Base-by-base conservation (phyloP, 2,113 vertebrate species). In the Lichenostomus cassidix region DNA sequence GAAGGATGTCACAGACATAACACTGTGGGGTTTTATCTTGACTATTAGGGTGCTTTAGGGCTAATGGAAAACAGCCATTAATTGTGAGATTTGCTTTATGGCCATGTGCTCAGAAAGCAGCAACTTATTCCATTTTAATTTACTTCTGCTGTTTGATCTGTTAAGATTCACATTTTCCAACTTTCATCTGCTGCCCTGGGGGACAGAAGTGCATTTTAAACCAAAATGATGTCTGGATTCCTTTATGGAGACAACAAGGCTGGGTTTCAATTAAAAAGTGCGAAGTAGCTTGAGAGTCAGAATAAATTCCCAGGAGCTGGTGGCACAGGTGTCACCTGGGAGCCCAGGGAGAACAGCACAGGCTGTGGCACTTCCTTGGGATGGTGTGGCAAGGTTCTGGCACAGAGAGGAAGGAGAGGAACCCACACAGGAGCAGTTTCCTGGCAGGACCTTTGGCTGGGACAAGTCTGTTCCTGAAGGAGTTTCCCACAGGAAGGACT, bases 51-150 rank as follows among this genome's bases (percentile, higher is more conserved):
- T 87, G 62, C 81, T 92, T 62, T n/a, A 75, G 69, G 60, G 69
- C 65, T 75, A 73, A 82, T 52, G 53, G 44, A 67, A 84, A 92
- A 49, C 62, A 75, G 55, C 33, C 74, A 52, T 89, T 89, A 89
- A 85, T 85, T 68, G 53, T 93, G 70, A 93, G 65, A 71, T 76
- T 68, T 76, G 49, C 49, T 96, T 79, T 71, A 73, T 47, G 76
- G n/a, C 3, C 0, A 56, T 53, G 27, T 56, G 35, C 62, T 95
- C 4, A 2, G 22, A 64, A 87, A 68, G 50, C 15, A 88, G 49
- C 58, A 89, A 84, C 50, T 88, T 83, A 69, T 31, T 90, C 83
- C 13, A 56, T 90, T 96, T 94, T 91, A 56, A 90, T 93, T 94
- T 77, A 53, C 70, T 89, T 64, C 56, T 84, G 39, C 19, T 91